phyloP scores from a whole-genome alignment of 2,888 invertebrate species.

The Sclerodermus sp. region DNA sequence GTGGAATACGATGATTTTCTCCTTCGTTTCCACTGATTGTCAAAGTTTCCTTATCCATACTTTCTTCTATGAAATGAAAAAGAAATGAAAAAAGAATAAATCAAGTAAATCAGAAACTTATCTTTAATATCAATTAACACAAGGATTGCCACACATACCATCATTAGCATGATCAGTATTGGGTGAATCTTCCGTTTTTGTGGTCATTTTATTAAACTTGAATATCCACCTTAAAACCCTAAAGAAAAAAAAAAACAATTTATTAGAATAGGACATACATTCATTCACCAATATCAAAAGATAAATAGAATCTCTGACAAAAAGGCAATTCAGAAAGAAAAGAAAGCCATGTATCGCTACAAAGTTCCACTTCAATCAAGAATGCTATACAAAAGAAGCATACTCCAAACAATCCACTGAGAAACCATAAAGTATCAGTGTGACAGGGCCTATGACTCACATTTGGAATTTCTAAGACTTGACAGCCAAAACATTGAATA shows the following conservation, averaged over 20 bases:
- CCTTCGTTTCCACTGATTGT: slow-evolving; percentile 40
- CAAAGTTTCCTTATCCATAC: slow-evolving; percentile 45
- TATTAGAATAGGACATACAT: neutral
- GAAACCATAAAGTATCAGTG: neutral
- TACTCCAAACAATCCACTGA: neutral
- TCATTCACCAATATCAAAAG: no score
- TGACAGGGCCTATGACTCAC: neutral
- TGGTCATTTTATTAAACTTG: slow-evolving; percentile 41
- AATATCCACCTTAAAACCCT: neutral
- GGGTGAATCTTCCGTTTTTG: slow-evolving; percentile 48
- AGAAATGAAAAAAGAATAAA: neutral
- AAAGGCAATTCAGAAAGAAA: no score
- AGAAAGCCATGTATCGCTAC: no score
- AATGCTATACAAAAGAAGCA: no score
- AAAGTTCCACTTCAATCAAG: no score
- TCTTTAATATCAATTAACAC: slow-evolving; percentile 2
- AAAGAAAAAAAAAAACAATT: neutral
- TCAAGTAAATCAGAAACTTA: neutral
- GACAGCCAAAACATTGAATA: no score
- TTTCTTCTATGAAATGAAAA: slow-evolving; percentile 28
- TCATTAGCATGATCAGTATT: slow-evolving; percentile 51
- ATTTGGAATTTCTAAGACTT: neutral
- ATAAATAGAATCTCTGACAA: no score
- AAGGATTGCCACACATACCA: slow-evolving; percentile 40
- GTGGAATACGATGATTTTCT: slow-evolving; percentile 44